Conservation (phyloP, 30 jellyfish, hydroid and myxozoan species). For the Clytia hemisphaerica region DNA sequence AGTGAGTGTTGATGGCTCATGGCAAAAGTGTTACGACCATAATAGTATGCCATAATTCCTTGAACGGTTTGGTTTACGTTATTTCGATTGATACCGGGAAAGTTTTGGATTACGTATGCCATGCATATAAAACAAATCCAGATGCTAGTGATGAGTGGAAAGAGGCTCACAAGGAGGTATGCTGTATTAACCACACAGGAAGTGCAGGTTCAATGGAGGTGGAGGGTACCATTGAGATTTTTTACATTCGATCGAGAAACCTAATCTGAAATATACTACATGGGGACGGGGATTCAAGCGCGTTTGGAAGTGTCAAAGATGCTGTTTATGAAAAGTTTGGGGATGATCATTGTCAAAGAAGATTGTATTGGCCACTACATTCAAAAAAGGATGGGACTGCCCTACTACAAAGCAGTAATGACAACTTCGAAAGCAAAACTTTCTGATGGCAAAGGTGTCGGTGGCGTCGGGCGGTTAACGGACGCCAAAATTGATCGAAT, state of each 20-base stretch:
- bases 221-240: constrained; percentile 18
- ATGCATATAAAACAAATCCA: constrained; percentile 24
- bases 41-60: constrained; percentile 21
- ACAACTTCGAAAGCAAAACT: no score
- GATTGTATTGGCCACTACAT: constrained; percentile 48
- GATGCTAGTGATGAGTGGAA: constrained; percentile 11
- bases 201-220: constrained; percentile 34
- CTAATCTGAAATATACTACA: constrained; percentile 13
- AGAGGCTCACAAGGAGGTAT: constrained; percentile 9
- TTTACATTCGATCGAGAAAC: constrained; percentile 26
- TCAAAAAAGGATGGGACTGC: constrained; percentile 35
- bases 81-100: constrained; percentile 32
- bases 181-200: constrained; percentile 28
- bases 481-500: no score
- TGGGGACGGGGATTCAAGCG: constrained; percentile 37
- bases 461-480: no score
- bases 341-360: constrained; percentile 16
- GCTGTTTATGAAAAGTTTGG: constrained; percentile 25
- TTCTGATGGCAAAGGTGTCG: no score
- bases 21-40: constrained; percentile 44
- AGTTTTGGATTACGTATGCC: constrained; percentile 35
- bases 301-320: constrained; percentile 24
- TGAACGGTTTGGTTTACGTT: constrained; percentile 33
- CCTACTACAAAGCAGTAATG: constrained; percentile 22
- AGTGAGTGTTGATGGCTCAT: constrained; percentile 36